phyloP scores from a whole-genome alignment of 2,113 vertebrate species.

The Salvelinus namaycush region DNA sequence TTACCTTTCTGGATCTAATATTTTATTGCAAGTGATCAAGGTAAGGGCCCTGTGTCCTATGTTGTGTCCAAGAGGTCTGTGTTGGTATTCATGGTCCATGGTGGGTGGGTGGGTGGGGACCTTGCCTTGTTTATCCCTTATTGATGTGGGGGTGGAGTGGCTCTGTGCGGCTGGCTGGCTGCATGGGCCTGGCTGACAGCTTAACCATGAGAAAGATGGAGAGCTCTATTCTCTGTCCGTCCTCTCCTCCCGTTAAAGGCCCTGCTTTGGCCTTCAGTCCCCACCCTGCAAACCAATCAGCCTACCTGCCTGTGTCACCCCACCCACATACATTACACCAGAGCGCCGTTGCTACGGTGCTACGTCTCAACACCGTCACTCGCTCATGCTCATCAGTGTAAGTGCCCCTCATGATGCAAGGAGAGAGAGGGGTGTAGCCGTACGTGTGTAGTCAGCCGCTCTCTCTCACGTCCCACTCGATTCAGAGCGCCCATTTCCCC shows the following conservation, averaged over 20 bases:
- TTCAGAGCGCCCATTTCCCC: no score
- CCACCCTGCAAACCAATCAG: constrained; percentile 57
- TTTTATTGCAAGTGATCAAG: not conserved
- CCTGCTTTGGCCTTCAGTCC: constrained; percentile 52
- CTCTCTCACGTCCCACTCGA: not conserved
- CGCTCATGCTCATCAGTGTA: not conserved
- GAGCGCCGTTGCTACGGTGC: no score
- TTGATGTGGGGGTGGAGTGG: constrained; percentile 22
- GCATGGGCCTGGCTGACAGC: constrained; percentile 57
- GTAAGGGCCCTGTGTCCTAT: constrained; percentile 1
- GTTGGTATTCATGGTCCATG: constrained; percentile 10
- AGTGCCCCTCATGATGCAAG: not conserved
- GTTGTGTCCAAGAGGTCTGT: not conserved
- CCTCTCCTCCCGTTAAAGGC: constrained; percentile 50
- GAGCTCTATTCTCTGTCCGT: constrained; percentile 35
- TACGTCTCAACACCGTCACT: no score
- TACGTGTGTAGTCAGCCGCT: not conserved
- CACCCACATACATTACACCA: not conserved
- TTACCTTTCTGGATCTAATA: not conserved
- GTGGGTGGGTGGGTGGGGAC: not conserved
- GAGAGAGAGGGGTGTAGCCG: not conserved
- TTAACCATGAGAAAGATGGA: constrained; percentile 51
- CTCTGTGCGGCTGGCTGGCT: constrained; percentile 22
- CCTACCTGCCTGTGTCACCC: constrained; percentile 15
- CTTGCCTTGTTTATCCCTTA: constrained; percentile 6